Evolutionary conservation across 2,797 vertebrate species (phyloP), one percentile per base, ranked within the genome.

Genomic region (Poeciliopsis infans): DNA sequence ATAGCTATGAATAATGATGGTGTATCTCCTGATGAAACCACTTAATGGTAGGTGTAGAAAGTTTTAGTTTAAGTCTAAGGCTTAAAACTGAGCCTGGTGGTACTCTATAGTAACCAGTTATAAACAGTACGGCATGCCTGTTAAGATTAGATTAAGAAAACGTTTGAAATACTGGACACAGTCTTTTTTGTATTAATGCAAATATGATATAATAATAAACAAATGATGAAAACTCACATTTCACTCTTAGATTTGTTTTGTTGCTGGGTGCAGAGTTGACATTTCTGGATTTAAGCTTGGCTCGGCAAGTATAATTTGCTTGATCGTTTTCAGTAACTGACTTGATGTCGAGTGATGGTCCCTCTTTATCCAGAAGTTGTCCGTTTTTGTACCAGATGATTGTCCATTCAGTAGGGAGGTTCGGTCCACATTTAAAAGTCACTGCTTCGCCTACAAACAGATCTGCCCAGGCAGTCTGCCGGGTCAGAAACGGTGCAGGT

Each of bases 391-490:
- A 83, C 93, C 92, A 95, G 13, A 2, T 80, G 79, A 85, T 71
- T 0, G 0, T 79, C 94, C 92, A 94, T 1, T 76, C 51, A 18
- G 79, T 0, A 66, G 2, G 0, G 1, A 4, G 83, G 16, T 0
- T 69, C 6, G 81, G 16, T 0, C 66, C 28, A 87, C 95, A 95
- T 0, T 0, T 7, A 1, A 95, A 78, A 25, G 15, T 16, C 77
- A 94, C 80, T 0, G 0, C 41, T 68, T 96, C 94, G 12, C 8
- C 28, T 66, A 59, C 7, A 51, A 95, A 95, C 13, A 94, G 81
- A 7, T 93, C 77, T 0, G 1, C 1, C 93, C 91, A 91, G 1
- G 3, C 0, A 55, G 79, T 77, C 76, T 7, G 0, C 31, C 74
- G 2, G 12, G 3, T 75, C 71, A 93, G 61, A 15, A 0, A 2